phyloP scores from a whole-genome alignment of 2,113 vertebrate genomes.

The Struthidea cinerea region DNA sequence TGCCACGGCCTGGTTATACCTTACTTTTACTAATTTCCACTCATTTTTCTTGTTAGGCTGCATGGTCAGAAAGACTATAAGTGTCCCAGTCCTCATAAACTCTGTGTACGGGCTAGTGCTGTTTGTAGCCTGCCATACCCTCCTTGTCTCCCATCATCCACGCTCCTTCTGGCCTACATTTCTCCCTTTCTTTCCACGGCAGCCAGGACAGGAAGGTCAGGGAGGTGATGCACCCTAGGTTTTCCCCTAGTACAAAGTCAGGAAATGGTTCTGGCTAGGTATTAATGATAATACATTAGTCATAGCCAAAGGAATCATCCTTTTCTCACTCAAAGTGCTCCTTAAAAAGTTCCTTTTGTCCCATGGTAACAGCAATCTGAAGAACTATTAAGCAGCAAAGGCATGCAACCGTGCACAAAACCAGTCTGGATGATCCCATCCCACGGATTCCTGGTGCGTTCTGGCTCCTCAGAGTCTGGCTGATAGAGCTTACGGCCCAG shows the following conservation, averaged over 20 bases:
- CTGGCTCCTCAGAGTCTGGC: neutral
- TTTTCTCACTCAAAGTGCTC: neutral
- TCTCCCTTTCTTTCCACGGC: neutral
- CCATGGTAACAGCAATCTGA: neutral
- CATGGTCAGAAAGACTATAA: neutral
- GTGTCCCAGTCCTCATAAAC: neutral
- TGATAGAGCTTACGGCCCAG: neutral
- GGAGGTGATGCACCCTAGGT: neutral
- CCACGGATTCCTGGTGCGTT: neutral
- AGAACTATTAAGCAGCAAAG: neutral
- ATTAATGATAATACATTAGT: neutral
- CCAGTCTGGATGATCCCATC: neutral
- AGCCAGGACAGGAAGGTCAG: neutral
- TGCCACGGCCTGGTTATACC: rapidly evolving
- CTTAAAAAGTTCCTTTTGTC: neutral
- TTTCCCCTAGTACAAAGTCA: neutral
- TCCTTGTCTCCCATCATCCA: neutral
- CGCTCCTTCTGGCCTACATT: neutral
- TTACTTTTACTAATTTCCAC: neutral
- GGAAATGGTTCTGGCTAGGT: neutral
- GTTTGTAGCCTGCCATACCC: neutral
- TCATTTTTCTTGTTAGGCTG: neutral
- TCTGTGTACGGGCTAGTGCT: neutral
- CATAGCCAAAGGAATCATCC: neutral
- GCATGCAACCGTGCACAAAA: neutral